Conservation (phyloP, 2,113 vertebrate genomes). For the Takifugu flavidus region DNA sequence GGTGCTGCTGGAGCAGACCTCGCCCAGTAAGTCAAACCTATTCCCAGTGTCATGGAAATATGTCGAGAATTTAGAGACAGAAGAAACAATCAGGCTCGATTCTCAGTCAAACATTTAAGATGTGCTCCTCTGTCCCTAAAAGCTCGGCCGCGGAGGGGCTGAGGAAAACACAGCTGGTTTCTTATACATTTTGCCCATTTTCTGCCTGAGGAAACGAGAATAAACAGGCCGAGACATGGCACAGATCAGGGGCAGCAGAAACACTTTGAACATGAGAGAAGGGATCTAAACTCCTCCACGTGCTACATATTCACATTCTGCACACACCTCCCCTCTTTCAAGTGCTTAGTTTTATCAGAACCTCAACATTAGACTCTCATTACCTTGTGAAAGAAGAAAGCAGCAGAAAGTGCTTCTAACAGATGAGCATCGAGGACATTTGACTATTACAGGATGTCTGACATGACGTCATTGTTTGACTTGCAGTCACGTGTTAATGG, state of each 20-base stretch:
- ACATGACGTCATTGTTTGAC: conserved; percentile 15
- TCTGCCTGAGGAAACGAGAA: conserved; percentile 36
- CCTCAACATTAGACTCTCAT: background rate
- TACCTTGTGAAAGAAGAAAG: background rate
- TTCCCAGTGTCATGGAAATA: conserved; percentile 13
- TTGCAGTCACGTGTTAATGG: conserved; percentile 2
- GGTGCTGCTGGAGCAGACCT: background rate
- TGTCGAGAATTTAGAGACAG: background rate
- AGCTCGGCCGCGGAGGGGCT: conserved; percentile 43
- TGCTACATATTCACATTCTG: conserved; percentile 9
- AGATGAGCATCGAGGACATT: background rate
- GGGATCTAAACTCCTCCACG: conserved; percentile 55
- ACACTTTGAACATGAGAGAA: conserved; percentile 48
- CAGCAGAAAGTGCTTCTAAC: background rate
- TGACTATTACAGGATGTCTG: background rate
- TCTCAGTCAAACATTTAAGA: conserved; percentile 9
- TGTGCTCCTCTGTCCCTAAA: conserved; percentile 6
- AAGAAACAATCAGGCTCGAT: conserved; percentile 27
- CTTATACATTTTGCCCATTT: conserved; percentile 59
- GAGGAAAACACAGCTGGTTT: conserved; percentile 61
- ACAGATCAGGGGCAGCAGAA: conserved; percentile 31
- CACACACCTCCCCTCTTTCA: background rate
- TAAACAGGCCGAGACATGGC: conserved; percentile 23
- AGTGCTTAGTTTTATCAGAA: background rate
- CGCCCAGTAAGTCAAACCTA: conserved; percentile 13